Conservation (phyloP, 2,888 invertebrate species). For the Sphaerophoria rueppellii region DNA sequence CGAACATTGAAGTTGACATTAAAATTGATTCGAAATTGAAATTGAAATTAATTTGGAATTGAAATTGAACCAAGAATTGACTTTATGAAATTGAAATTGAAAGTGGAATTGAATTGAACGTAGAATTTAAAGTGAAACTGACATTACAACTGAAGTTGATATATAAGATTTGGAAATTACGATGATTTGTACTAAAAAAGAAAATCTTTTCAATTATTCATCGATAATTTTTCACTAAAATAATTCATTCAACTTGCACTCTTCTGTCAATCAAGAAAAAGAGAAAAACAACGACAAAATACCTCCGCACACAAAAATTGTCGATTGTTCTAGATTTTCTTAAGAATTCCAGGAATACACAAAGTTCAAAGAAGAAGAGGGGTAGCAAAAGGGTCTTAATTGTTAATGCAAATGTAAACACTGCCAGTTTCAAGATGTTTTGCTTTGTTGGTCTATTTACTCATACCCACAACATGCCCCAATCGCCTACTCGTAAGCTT, state of each 20-base stretch:
- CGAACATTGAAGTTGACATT: too few relatives aligned
- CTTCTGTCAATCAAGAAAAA: not conserved
- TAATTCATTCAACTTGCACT: not conserved
- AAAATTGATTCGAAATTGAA: too few relatives aligned
- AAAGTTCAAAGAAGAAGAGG: not conserved
- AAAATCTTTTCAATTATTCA: not conserved
- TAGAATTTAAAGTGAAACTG: too few relatives aligned
- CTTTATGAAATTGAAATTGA: too few relatives aligned
- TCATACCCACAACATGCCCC: not conserved
- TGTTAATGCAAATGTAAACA: conserved; percentile 21
- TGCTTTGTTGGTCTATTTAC: not conserved
- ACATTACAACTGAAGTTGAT: too few relatives aligned
- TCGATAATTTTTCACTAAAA: not conserved
- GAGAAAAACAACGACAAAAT: not conserved
- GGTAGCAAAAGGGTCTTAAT: not conserved
- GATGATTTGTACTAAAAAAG: too few relatives aligned
- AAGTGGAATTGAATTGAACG: too few relatives aligned
- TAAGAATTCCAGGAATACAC: not conserved
- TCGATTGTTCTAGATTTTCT: conserved; percentile 35
- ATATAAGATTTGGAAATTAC: too few relatives aligned
- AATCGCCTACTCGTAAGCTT: not conserved
- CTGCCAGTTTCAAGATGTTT: conserved; percentile 35
- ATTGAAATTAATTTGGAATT: too few relatives aligned
- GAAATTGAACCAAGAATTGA: too few relatives aligned
- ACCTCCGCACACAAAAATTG: conserved; percentile 11